Percentiles rank a stretch among this genome's conserved stretches.
Conservation (phyloP, 2,888 invertebrate species). For the Trichopria drosophilae region DNA sequence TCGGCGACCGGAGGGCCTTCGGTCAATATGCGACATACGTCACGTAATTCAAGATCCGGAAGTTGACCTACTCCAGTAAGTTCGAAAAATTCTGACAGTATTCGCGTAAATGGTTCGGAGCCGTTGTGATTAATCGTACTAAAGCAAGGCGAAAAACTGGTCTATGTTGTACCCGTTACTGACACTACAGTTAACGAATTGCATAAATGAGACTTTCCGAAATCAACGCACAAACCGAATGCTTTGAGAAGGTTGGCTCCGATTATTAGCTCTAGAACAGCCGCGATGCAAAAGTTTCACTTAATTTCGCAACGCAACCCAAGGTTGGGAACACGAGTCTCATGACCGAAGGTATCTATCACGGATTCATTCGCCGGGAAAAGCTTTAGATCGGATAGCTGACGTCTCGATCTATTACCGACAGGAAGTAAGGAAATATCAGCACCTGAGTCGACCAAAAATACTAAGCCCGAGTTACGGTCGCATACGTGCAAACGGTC, state of each 20-base stretch:
- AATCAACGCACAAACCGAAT: conserved; percentile 8
- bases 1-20: conserved; percentile 45
- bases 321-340: conserved; percentile 21
- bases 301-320: conserved; percentile 28
- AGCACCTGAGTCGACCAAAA: conserved; percentile 19
- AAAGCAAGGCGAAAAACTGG: conserved; percentile 2
- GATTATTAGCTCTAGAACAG: conserved; percentile 25
- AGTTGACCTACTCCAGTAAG: conserved; percentile 23
- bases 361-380: conserved; percentile 31
- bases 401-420: not conserved
- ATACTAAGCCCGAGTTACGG: conserved; percentile 6
- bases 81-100: conserved; percentile 18
- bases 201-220: conserved; percentile 7
- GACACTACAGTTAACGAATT: conserved; percentile 1
- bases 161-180: not conserved
- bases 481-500: conserved; percentile 18
- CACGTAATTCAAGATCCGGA: not conserved
- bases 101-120: not conserved
- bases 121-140: conserved; percentile 3
- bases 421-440: conserved; percentile 17
- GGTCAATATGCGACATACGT: conserved; percentile 45
- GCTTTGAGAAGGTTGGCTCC: conserved; percentile 29
- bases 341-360: conserved; percentile 31
- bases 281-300: conserved; percentile 30
- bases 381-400: not conserved